phyloP scores from a whole-genome alignment of 2,888 invertebrate genomes.

The Machimus rusticus region DNA sequence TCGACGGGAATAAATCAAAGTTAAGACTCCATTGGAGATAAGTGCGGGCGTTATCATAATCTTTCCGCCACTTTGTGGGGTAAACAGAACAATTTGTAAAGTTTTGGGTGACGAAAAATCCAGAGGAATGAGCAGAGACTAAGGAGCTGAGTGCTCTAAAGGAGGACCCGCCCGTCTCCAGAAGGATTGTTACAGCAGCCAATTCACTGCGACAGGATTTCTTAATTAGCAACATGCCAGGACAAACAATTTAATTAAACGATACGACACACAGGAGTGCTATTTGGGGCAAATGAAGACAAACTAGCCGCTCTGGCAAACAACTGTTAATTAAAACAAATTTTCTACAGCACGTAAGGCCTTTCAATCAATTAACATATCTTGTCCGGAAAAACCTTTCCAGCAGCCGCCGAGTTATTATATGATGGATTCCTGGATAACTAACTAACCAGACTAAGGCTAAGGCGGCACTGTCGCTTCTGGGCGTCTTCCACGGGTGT shows the following conservation, averaged over 20 bases:
- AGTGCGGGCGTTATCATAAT: background rate
- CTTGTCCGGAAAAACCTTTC: constrained; percentile 14
- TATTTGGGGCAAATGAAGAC: constrained; percentile 19
- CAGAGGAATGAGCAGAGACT: background rate
- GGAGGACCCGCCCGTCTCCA: background rate
- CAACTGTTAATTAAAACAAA: constrained; percentile 29
- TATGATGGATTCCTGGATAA: constrained; percentile 4
- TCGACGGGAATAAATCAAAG: background rate
- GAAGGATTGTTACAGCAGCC: background rate
- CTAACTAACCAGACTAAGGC: background rate
- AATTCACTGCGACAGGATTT: constrained; percentile 28
- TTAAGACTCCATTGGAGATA: background rate
- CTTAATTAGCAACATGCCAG: constrained; percentile 28
- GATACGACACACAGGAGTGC: constrained; percentile 25
- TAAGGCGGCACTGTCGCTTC: background rate
- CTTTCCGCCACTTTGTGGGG: background rate
- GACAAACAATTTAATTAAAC: constrained; percentile 33
- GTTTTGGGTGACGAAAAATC: background rate
- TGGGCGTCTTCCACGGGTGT: background rate
- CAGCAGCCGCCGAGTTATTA: background rate
- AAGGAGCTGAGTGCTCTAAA: background rate
- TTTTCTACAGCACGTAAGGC: background rate
- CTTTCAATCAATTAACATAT: constrained; percentile 26
- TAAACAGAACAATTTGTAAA: constrained; percentile 23
- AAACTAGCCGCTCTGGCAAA: constrained; percentile 16